Evolutionary conservation across 2,113 vertebrate species (phyloP), one percentile per base, ranked within the genome.

Genomic region (Prietella phreatophila): DNA sequence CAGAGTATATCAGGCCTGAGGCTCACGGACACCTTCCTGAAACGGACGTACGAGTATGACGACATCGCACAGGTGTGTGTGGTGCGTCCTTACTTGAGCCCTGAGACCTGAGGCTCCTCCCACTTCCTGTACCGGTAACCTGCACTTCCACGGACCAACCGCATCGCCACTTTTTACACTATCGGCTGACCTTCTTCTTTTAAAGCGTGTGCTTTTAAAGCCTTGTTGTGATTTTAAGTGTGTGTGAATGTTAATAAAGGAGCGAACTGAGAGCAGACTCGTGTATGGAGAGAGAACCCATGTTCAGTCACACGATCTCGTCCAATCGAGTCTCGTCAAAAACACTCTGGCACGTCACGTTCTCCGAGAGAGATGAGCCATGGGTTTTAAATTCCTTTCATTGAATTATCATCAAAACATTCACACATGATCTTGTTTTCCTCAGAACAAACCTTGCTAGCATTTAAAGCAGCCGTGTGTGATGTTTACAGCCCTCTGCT

Each of bases 1-100:
- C 91, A 99, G 98, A 99, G 97, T 20, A 95, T 99, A 88, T 99
- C 98, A 4, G 98, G 98, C 80, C 92, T 99, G 91, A 96, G 98
- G 93, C 95, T 99, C 61, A 99, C 97, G 2, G 98, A 99, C 87
- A 99, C 97, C 0, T 99, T 99, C 94, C 93, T 99, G 94, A 99
- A 99, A 95, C 97, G 98, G 94, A 99, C 98, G 0, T 99, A 99
- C 0, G 98, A 99, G 75, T 99, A 99, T 0, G 98, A 99, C 69
- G 98, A 99, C 93, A 97, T 99, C 1, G 98, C 97, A 50, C 98
- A 99, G 92, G 98, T 99, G 91, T 99, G 97, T 89, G 98, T 99
- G 87, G 96, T 99, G 89, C 97, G 97, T 86, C 97, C 97, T 3
- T 96, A 95, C 88, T 91, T 94, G 71, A 94, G 95, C 91, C 94